phyloP scores from a whole-genome alignment of 2,888 invertebrate genomes.

The Furcula furcula region DNA sequence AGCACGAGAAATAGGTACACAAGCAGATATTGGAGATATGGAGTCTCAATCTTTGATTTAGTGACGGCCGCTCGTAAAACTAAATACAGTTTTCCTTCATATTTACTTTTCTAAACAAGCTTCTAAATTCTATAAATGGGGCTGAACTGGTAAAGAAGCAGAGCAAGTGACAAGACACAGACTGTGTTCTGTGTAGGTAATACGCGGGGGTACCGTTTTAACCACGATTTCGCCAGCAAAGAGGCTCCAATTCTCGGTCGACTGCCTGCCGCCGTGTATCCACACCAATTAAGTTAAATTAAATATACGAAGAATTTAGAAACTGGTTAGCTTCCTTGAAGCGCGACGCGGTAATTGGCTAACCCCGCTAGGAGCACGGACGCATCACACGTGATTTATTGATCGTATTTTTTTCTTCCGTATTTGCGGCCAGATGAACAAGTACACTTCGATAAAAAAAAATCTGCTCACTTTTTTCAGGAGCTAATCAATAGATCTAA shows the following conservation, averaged over 20 bases:
- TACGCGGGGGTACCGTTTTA: conserved; percentile 64
- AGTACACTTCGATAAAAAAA: conserved; percentile 45
- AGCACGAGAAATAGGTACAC: no score
- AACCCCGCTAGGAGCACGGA: conserved; percentile 68
- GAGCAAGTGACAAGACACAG: conserved; percentile 44
- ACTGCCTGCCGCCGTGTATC: conserved; percentile 68
- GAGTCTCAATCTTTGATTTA: conserved; percentile 7
- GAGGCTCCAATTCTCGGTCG: conserved; percentile 75
- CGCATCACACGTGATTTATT: conserved; percentile 69
- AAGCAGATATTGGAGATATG: no score
- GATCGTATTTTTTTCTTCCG: conserved; percentile 47
- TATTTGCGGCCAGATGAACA: conserved; percentile 38
- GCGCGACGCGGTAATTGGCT: conserved; percentile 79
- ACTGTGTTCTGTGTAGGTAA: conserved; percentile 37
- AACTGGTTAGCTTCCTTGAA: conserved; percentile 79
- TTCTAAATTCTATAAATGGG: conserved; percentile 6
- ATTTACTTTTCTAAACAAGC: conserved; percentile 20
- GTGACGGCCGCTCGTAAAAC: conserved; percentile 10
- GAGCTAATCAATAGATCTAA: conserved; percentile 9
- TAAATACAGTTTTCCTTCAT: conserved; percentile 12
- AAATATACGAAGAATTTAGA: conserved; percentile 81
- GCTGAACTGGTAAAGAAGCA: conserved; percentile 13
- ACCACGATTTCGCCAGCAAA: conserved; percentile 70
- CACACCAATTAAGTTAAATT: conserved; percentile 79
- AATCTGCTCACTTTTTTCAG: conserved; percentile 25